Percentiles rank a stretch among this genome's conserved stretches.
Evolutionary conservation across 2,888 invertebrate species (phyloP).

Genomic region (Drosophila vallismaia): DNA sequence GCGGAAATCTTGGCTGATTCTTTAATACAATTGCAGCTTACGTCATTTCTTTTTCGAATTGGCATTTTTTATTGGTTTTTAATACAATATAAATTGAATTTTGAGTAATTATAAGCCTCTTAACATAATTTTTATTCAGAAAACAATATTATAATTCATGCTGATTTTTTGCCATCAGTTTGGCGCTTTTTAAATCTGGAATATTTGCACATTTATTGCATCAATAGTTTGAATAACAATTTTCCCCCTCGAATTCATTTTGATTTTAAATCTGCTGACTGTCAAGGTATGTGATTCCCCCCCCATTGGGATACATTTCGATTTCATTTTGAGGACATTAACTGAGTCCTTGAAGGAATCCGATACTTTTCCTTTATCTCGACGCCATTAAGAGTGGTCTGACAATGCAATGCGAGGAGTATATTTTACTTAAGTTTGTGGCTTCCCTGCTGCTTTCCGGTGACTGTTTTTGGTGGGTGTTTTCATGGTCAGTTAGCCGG

Average conservation of each 20-base stretch:
- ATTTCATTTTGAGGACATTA: slow-evolving; percentile 17
- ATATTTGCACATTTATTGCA: slow-evolving; percentile 3
- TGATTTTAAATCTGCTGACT: slow-evolving; percentile 3
- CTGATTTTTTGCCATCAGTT: background rate
- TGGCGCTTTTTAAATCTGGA: background rate
- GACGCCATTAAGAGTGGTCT: slow-evolving; percentile 33
- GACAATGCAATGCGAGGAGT: slow-evolving; percentile 27
- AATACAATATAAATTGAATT: background rate
- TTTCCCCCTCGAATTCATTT: background rate
- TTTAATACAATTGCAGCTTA: background rate
- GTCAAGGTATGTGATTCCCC: slow-evolving; percentile 7
- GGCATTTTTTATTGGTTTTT: background rate
- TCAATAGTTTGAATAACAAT: background rate
- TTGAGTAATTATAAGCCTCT: background rate
- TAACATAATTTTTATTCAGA: background rate
- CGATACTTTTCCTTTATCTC: slow-evolving; percentile 42
- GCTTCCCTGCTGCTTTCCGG: slow-evolving; percentile 17
- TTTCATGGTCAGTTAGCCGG: slow-evolving; percentile 44
- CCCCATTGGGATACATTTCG: slow-evolving; percentile 2
- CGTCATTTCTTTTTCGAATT: background rate
- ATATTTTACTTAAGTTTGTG: slow-evolving; percentile 38
- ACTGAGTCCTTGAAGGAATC: slow-evolving; percentile 25
- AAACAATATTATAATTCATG: background rate
- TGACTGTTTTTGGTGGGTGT: slow-evolving; percentile 5
- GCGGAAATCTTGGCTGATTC: slow-evolving; percentile 18